These are phyloP conservation scores for Phlogophora meticulosa DNA, from an alignment of 2,888 invertebrate genomes.

Conservation along the genomic window DNA sequence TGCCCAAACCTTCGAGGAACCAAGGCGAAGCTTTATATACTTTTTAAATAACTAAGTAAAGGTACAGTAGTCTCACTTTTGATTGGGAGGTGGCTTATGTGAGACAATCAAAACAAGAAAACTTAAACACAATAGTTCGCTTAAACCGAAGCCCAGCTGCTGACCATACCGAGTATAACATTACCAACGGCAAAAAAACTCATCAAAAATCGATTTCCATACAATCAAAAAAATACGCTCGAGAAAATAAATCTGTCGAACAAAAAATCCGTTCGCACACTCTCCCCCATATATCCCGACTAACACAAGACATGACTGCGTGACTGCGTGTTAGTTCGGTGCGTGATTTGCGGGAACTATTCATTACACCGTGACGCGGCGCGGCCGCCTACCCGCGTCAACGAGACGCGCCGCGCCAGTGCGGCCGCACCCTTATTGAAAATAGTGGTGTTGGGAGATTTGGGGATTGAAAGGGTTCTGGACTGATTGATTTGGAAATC, in stretches of 20 bases:
- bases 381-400: conserved; percentile 55
- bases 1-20: no score
- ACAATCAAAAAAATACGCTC: conserved; percentile 1
- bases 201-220: background rate
- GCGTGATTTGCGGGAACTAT: conserved; percentile 67
- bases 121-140: no score
- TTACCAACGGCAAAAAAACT: background rate
- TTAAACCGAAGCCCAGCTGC: no score
- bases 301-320: conserved; percentile 27
- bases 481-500: conserved; percentile 40
- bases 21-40: no score
- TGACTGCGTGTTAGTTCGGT: conserved; percentile 31
- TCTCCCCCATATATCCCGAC: conserved; percentile 13
- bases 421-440: conserved; percentile 47
- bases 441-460: conserved; percentile 14
- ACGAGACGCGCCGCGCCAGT: conserved; percentile 18
- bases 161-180: no score
- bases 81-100: no score
- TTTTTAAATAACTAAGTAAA: no score
- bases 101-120: no score
- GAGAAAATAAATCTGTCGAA: conserved; percentile 13
- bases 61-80: no score
- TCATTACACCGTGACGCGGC: conserved; percentile 64
- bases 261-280: conserved; percentile 4
- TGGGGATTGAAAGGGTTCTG: conserved; percentile 3